These are phyloP conservation scores for Pseudochaenichthys georgianus DNA, from an alignment of 2,797 vertebrate genomes.

Conservation along the genomic window DNA sequence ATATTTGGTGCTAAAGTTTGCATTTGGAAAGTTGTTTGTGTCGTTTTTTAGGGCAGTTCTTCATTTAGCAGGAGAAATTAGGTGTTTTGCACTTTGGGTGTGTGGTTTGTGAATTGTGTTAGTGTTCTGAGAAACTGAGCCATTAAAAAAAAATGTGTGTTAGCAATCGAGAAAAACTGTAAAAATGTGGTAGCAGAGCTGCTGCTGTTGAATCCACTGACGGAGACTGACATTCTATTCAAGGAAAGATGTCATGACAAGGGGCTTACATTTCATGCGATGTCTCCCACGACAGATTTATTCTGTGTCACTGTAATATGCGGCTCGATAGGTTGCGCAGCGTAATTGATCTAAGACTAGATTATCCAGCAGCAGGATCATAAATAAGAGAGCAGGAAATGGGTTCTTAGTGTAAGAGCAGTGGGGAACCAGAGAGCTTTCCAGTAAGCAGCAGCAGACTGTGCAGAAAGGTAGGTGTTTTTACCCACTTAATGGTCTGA, in stretches of 20 bases:
- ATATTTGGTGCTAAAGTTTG: no score
- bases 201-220: conserved; percentile 22
- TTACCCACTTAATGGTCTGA: no score
- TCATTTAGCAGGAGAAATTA: no score
- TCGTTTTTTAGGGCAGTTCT: no score
- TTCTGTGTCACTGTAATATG: conserved; percentile 48
- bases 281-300: conserved; percentile 42
- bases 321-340: conserved; percentile 45
- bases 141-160: no score
- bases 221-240: conserved; percentile 10
- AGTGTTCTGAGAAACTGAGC: no score
- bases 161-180: no score
- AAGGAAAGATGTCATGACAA: conserved; percentile 17
- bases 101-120: no score
- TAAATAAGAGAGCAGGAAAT: conserved; percentile 72
- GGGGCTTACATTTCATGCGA: conserved; percentile 34
- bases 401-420: conserved; percentile 50
- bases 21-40: no score
- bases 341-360: conserved; percentile 56
- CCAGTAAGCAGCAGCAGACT: conserved; percentile 36
- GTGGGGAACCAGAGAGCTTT: conserved; percentile 28
- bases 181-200: background rate
- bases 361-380: conserved; percentile 53
- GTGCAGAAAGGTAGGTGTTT: background rate
- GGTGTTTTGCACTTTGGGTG: no score